A percentile compares a stretch with the other conserved stretches of the same genome.
phyloP scores from a whole-genome alignment of 2,113 vertebrate genomes.

The Scomber colias region DNA sequence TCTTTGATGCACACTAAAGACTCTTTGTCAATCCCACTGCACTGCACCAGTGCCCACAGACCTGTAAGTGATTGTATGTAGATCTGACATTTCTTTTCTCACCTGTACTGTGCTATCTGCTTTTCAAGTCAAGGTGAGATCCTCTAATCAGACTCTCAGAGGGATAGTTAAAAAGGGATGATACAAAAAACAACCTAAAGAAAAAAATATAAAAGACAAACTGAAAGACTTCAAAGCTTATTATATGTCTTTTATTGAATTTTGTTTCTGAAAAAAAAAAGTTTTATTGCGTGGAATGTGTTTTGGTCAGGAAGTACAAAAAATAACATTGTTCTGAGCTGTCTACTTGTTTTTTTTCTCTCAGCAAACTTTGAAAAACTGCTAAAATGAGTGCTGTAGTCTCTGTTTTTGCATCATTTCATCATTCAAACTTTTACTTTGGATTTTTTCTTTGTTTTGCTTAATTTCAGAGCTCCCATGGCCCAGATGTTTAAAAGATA shows the following conservation, averaged over 20 bases:
- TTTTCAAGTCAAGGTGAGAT: constrained; percentile 85
- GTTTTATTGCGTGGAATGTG: constrained; percentile 94
- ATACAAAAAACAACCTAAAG: constrained; percentile 52
- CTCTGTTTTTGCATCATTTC: constrained; percentile 86
- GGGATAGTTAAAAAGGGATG: constrained; percentile 63
- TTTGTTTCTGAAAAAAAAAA: constrained; percentile 90
- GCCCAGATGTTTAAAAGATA: constrained; percentile 50
- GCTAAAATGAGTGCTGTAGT: constrained; percentile 91
- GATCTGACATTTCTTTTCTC: constrained; percentile 86
- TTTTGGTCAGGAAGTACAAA: constrained; percentile 92
- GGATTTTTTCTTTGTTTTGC: constrained; percentile 64
- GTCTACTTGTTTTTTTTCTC: constrained; percentile 84
- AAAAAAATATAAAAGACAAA: constrained; percentile 64
- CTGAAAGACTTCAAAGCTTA: constrained; percentile 85
- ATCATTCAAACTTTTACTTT: constrained; percentile 81
- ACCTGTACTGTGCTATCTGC: constrained; percentile 92
- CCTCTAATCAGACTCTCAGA: constrained; percentile 87
- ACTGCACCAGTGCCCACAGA: constrained; percentile 96
- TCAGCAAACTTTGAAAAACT: constrained; percentile 82
- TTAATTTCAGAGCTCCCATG: constrained; percentile 58
- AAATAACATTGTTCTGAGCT: constrained; percentile 91
- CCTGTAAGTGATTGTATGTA: constrained; percentile 95
- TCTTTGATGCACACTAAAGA: constrained; percentile 87
- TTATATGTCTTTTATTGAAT: constrained; percentile 90
- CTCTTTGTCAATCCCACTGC: constrained; percentile 90